Base-by-base conservation (phyloP, 2,888 invertebrate genomes). In the Drosophila sordidula region DNA sequence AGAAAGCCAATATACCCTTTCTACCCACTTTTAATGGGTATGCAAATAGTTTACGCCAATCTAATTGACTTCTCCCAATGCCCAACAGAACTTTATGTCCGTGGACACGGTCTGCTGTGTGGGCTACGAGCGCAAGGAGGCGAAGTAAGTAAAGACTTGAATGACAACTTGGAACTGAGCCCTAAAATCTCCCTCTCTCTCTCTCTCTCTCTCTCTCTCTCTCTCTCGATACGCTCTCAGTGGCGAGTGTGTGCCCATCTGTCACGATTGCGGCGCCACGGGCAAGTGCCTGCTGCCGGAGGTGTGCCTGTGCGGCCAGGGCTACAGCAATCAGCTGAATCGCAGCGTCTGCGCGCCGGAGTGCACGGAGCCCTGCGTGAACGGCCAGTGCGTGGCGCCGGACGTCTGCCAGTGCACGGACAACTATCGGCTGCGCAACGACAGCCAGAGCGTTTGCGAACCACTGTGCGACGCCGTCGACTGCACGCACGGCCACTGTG, bases 401-500 rank as follows among this genome's bases (percentile, higher is more conserved):
- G 90, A 91, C 41, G 75, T 72, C 2, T 92, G 92, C 8, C 71
- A 77, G 11, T 92, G 92, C 26, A 64, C 68, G 3, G 46, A 73
- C 0, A 90, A 90, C 1, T 91, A 79, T 46, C 72, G 36, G 0
- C 78, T 85, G 6, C 69, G 77, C 6, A 77, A 80, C 29, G 87
- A 80, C 16, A 91, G 91, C 42, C 61, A 41, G 9, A 80, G 66
- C 0, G 78, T 84, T 0, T 93, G 93, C 65, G 76, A 90, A 36
- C 90, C 93, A 0, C 57, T 76, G 2, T 93, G 93, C 75, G 50
- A 71, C 6, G 69, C 4, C 18, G 16, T 85, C 1, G 75, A 85
- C 6, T 94, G 94, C 70, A 69, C 71, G 1, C 91, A 93, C 66
- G 93, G 93, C 0, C 84, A 92, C 34, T 95, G 95, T 81, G 92